Conservation (phyloP, 2,888 invertebrate genomes). For the Exephanes ischioxanthus region DNA sequence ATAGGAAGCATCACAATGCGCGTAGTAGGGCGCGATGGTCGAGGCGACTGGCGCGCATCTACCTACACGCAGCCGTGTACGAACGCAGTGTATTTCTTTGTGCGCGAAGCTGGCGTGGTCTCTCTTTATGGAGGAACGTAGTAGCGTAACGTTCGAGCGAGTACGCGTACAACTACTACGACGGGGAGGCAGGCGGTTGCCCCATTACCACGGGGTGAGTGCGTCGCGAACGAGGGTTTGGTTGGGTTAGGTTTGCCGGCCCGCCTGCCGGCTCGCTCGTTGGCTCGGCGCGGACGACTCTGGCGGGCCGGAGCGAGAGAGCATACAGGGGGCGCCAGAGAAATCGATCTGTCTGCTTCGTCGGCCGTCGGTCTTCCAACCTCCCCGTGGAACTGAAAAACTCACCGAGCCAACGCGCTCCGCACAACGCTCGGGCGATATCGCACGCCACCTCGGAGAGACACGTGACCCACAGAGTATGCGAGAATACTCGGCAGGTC, state of each 20-base stretch:
- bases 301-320: constrained; percentile 31
- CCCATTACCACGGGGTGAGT: constrained; percentile 47
- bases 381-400: constrained; percentile 25
- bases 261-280: neutral
- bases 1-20: constrained; percentile 2
- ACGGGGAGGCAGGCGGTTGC: neutral
- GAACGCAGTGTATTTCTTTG: constrained; percentile 6
- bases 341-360: constrained; percentile 68
- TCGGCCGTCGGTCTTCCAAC: constrained; percentile 56
- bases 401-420: neutral
- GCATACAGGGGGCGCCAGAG: constrained; percentile 66
- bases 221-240: constrained; percentile 25
- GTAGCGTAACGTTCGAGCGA: constrained; percentile 15
- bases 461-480: constrained; percentile 48
- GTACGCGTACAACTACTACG: neutral
- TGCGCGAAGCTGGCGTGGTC: neutral
- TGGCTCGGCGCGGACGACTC: constrained; percentile 15
- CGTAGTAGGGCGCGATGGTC: constrained; percentile 3
- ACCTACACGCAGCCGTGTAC: neutral
- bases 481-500: neutral
- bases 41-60: neutral
- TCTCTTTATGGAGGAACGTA: constrained; percentile 1
- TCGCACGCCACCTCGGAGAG: constrained; percentile 30
- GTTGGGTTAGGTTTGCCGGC: constrained; percentile 27
- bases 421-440: neutral